phyloP scores from a whole-genome alignment of 2,888 invertebrate genomes.

The Camponotus fellah region DNA sequence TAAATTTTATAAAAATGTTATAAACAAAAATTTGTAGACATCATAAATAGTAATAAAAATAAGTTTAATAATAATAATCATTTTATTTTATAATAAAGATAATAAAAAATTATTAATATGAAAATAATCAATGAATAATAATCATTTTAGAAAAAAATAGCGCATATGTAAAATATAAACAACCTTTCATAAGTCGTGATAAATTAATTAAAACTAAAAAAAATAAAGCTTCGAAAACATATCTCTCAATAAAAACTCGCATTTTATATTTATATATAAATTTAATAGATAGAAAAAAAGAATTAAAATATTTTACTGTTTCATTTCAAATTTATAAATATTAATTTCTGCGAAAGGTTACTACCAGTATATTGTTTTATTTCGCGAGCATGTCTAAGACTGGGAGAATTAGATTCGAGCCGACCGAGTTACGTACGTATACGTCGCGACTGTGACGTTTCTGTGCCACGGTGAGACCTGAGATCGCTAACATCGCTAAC shows the following conservation, averaged over 20 bases:
- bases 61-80: background rate
- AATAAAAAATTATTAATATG: background rate
- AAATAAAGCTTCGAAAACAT: background rate
- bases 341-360: background rate
- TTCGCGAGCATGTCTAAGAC: background rate
- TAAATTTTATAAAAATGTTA: background rate
- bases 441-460: slow-evolving; percentile 51
- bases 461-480: slow-evolving; percentile 44
- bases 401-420: background rate
- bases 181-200: background rate
- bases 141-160: background rate
- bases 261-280: background rate
- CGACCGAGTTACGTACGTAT: slow-evolving; percentile 42
- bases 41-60: slow-evolving; percentile 6
- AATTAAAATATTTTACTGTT: background rate
- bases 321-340: background rate
- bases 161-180: background rate
- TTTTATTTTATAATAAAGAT: background rate
- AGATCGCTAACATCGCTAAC: slow-evolving; percentile 55
- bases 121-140: background rate
- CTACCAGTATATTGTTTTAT: slow-evolving; percentile 18
- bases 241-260: background rate
- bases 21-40: background rate
- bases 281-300: background rate
- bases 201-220: background rate